Conservation (phyloP, 2,888 invertebrate species). For the Megalurothrips usitatus region DNA sequence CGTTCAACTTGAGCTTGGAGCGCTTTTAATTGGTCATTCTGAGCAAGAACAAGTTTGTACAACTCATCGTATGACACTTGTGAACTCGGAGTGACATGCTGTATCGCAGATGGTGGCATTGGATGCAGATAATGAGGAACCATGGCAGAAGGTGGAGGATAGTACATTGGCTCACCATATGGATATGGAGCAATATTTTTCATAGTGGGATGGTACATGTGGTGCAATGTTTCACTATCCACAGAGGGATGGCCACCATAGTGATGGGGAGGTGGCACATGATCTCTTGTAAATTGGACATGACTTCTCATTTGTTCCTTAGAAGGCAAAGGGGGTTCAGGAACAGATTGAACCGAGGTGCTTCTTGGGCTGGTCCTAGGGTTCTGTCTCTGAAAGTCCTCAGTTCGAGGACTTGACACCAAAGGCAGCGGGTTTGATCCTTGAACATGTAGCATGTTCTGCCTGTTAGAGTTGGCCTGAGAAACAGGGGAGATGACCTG, state of each 20-base stretch:
- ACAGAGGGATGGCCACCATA: neutral
- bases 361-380: too few relatives aligned
- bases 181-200: neutral
- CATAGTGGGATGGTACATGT: neutral
- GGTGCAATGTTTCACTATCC: neutral
- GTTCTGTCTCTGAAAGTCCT: too few relatives aligned
- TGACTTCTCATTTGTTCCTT: neutral
- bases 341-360: too few relatives aligned
- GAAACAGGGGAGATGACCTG: too few relatives aligned
- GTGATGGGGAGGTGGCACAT: neutral
- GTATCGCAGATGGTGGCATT: neutral
- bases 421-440: too few relatives aligned
- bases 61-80: neutral
- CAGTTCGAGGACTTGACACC: too few relatives aligned
- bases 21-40: constrained; percentile 1
- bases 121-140: neutral
- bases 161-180: neutral
- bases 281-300: neutral
- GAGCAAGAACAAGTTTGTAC: constrained; percentile 14
- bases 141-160: neutral
- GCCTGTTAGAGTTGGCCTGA: too few relatives aligned
- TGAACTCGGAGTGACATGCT: neutral
- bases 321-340: neutral
- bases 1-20: neutral
- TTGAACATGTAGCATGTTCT: too few relatives aligned